These are phyloP conservation scores for Brachystomella parvula DNA, from an alignment of 1,140 invertebrate species.

Conservation along the genomic window DNA sequence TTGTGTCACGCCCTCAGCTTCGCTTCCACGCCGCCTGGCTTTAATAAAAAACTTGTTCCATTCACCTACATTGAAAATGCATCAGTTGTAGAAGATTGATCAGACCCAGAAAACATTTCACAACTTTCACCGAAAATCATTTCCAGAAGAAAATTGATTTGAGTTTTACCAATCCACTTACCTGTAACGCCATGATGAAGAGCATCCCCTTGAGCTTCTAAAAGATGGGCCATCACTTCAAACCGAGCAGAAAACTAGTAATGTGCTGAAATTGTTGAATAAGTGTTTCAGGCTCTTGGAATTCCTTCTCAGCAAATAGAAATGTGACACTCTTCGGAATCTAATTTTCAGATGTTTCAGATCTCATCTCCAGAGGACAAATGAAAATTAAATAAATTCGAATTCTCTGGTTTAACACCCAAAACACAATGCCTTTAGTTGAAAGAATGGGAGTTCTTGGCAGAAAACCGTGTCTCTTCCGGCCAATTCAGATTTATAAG, in stretches of 20 bases:
- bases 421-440: not conserved
- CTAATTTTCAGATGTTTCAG: not conserved
- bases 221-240: not conserved
- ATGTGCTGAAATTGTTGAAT: too few species aligned
- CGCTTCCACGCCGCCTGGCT: not conserved
- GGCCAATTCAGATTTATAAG: slow-evolving; percentile 6
- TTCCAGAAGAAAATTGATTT: not conserved
- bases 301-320: too few species aligned
- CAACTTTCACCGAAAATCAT: not conserved
- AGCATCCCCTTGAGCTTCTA: slow-evolving; percentile 5
- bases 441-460: slow-evolving; percentile 11
- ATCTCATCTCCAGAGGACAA: not conserved
- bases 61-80: too few species aligned
- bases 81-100: too few species aligned
- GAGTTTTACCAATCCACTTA: too few species aligned
- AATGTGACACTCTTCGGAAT: too few species aligned
- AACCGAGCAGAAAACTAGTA: too few species aligned
- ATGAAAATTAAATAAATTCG: slow-evolving; percentile 11
- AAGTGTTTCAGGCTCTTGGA: too few species aligned
- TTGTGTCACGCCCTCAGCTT: slow-evolving; percentile 5
- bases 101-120: not conserved
- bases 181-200: not conserved
- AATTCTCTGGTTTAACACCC: slow-evolving; percentile 9
- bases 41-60: slow-evolving; percentile 14
- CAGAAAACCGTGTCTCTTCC: not conserved